Conservation (phyloP, 2,797 vertebrate genomes). For the Neoniphon sammara region DNA sequence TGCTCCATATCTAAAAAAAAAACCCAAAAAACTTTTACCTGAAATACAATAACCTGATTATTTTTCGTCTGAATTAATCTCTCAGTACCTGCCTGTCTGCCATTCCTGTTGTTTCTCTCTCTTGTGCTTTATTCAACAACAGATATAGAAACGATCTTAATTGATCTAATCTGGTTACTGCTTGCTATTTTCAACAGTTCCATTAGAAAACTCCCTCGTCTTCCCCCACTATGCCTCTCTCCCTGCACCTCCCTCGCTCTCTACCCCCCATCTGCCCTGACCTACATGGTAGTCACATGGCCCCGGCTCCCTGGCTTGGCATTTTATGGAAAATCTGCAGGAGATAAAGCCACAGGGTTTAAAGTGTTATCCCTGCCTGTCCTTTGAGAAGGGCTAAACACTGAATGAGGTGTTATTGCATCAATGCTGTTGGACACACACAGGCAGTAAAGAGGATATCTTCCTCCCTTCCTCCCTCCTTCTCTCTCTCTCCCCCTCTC, state of each 20-base stretch:
- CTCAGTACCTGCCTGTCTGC: constrained; percentile 15
- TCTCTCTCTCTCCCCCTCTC: constrained; percentile 27
- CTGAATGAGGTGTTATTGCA: constrained; percentile 84
- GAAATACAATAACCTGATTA: constrained; percentile 38
- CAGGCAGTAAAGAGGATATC: constrained; percentile 78
- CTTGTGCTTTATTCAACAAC: constrained; percentile 56
- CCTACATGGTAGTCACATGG: constrained; percentile 88
- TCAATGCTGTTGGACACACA: constrained; percentile 80
- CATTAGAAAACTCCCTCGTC: constrained; percentile 72
- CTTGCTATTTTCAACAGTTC: constrained; percentile 86
- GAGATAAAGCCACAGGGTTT: constrained; percentile 85
- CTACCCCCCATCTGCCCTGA: constrained; percentile 82
- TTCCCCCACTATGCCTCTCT: constrained; percentile 59
- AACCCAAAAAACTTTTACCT: constrained; percentile 34
- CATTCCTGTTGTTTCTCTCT: constrained; percentile 28
- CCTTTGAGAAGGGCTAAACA: constrained; percentile 83
- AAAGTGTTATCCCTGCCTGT: constrained; percentile 83
- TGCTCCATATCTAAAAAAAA: constrained; percentile 16
- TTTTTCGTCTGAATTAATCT: constrained; percentile 15
- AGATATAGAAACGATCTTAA: constrained; percentile 79
- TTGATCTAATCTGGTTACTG: constrained; percentile 85
- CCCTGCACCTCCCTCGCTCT: constrained; percentile 69
- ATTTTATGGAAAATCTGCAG: constrained; percentile 87
- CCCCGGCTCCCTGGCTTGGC: constrained; percentile 79
- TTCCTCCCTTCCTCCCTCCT: constrained; percentile 58